Conservation (phyloP, 2,797 vertebrate species). For the Atherinosoma microstoma region DNA sequence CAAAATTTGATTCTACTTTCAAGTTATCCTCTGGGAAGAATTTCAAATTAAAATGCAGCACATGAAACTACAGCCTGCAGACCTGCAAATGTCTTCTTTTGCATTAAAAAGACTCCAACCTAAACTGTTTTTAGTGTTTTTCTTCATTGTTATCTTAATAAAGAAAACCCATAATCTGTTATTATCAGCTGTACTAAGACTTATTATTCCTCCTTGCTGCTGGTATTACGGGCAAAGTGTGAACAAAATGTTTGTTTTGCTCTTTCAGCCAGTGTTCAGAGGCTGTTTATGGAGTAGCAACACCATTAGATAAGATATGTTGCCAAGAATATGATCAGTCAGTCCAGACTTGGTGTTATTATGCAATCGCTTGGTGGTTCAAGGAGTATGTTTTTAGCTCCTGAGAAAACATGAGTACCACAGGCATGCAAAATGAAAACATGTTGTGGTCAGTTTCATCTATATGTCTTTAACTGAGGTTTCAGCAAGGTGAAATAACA, state of each 20-base stretch:
- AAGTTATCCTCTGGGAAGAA: conserved; percentile 53
- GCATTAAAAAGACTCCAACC: conserved; percentile 31
- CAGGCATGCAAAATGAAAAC: conserved; percentile 50
- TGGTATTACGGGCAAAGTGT: conserved; percentile 30
- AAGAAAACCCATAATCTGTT: conserved; percentile 8
- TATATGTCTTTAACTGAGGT: conserved; percentile 25
- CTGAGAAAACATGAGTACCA: conserved; percentile 21
- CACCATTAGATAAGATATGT: conserved; percentile 61
- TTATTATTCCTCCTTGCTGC: conserved; percentile 44
- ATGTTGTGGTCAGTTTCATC: conserved; percentile 57
- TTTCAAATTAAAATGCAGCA: conserved; percentile 52
- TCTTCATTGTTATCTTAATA: conserved; percentile 10
- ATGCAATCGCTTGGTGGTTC: conserved; percentile 43
- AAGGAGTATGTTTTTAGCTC: conserved; percentile 57
- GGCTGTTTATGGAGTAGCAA: conserved; percentile 40
- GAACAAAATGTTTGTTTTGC: conserved; percentile 53
- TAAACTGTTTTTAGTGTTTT: conserved; percentile 6
- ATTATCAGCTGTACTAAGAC: conserved; percentile 21
- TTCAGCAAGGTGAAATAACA: conserved; percentile 1
- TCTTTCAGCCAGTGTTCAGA: conserved; percentile 23
- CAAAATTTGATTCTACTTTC: conserved; percentile 66
- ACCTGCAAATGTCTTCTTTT: conserved; percentile 18
- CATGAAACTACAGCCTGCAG: conserved; percentile 12
- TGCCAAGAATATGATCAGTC: conserved; percentile 50
- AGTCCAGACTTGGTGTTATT: conserved; percentile 47